Base-by-base conservation (phyloP, 2,113 vertebrate genomes). In the Dendropsophus ebraccatus region DNA sequence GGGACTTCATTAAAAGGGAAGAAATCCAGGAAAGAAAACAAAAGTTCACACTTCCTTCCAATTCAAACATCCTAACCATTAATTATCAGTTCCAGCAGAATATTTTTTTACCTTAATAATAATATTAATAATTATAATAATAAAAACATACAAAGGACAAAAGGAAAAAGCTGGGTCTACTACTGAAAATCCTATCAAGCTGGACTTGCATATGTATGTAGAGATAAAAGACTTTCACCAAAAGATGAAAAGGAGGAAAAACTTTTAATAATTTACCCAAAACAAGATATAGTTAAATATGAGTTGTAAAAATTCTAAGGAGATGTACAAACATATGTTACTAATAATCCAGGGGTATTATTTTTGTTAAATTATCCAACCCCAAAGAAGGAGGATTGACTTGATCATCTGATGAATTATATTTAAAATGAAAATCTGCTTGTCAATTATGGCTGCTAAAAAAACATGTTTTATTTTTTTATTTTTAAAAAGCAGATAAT, bases 21-120 rank as follows among this genome's bases (percentile, higher is more conserved):
- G 91, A 99, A 95, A 93, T 99, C 97, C 47, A 95, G 96, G 92
- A 97, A 97, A 93, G 97, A 98, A 93, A 94, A 95, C 3, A 90
- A 92, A 88, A 94, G 96, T 82, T 97, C 96, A 86, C 98, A 99
- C 90, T 99, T 99, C 92, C 97, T 99, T 92, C 98, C 98, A 41
- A 94, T 97, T 92, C 94, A 96, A 89, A 92, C 93, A 92, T 94
- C 94, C 82, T 95, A 95, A 93, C 91, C 73, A 70, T 89, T 90
- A 90, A 91, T 90, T 93, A 94, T 91, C 92, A 91, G 91, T 95
- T 95, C 94, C 93, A 95, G 93, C 94, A 94, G 92, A 92, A 93
- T 92, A 92, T 90, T 90, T 91, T 89, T 89, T 91, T 92, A 91
- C 89, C 89, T 91, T 92, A 93, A 91, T 90, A 93, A 91, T 90